phyloP scores from a whole-genome alignment of 2,797 vertebrate species.

The Syncerus caffer region DNA sequence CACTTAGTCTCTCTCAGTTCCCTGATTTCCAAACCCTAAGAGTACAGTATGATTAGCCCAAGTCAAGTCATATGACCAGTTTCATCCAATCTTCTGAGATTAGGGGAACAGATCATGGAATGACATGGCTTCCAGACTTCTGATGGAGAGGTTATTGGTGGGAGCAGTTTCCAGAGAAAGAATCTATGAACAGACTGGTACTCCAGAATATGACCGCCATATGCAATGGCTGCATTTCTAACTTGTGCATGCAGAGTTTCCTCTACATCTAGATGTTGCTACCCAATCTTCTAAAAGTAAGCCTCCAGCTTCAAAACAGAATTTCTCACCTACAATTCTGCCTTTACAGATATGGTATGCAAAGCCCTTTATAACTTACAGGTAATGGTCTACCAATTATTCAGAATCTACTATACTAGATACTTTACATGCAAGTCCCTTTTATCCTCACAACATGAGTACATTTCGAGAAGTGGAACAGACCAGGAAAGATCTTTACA shows the following conservation, averaged over 20 bases:
- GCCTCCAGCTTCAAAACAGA: background rate
- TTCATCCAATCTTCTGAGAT: background rate
- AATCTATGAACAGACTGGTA: background rate
- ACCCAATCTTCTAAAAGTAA: background rate
- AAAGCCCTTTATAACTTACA: background rate
- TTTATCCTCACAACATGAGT: background rate
- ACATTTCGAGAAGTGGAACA: background rate
- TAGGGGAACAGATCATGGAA: background rate
- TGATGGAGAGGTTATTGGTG: background rate
- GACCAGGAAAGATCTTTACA: background rate
- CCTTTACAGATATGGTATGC: background rate
- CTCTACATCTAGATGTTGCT: background rate
- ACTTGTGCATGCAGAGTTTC: background rate
- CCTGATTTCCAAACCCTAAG: background rate
- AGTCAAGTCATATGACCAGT: background rate
- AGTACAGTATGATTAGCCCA: background rate
- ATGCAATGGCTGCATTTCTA: background rate
- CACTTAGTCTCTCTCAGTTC: background rate
- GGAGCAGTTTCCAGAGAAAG: background rate
- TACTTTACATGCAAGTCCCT: background rate
- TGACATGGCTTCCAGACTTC: background rate
- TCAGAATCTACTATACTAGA: background rate
- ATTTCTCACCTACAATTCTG: background rate
- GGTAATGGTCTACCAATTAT: background rate
- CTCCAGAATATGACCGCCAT: background rate